phyloP scores from a whole-genome alignment of 2,888 invertebrate genomes.

The Cryptosula pallasiana region DNA sequence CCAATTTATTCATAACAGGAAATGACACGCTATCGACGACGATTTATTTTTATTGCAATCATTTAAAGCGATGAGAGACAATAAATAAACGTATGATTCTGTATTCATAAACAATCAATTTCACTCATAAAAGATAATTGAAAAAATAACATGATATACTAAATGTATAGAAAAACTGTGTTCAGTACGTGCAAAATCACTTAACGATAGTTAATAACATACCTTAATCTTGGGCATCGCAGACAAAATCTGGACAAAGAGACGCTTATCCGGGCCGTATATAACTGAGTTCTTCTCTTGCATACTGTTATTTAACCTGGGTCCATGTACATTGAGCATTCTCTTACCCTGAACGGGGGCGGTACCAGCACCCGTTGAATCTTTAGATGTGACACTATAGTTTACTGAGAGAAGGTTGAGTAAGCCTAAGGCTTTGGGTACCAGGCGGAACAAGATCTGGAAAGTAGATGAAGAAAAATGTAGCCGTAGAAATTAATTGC shows the following conservation, averaged over 20 bases:
- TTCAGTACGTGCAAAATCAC: neutral
- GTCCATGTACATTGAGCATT: slow-evolving; percentile 57
- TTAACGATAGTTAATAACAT: slow-evolving; percentile 28
- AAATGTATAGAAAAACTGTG: neutral
- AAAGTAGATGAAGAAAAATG: no score
- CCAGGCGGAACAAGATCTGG: slow-evolving; percentile 1
- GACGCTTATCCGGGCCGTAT: slow-evolving; percentile 63
- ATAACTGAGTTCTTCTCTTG: slow-evolving; percentile 56
- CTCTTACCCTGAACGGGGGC: slow-evolving; percentile 51
- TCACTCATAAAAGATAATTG: neutral
- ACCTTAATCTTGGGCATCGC: slow-evolving; percentile 78
- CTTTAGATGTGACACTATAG: neutral
- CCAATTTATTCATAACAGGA: no score
- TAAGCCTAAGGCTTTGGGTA: slow-evolving; percentile 12
- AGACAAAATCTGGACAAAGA: slow-evolving; percentile 70
- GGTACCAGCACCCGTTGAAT: neutral
- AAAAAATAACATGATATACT: neutral
- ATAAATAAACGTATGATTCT: neutral
- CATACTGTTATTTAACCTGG: slow-evolving; percentile 58
- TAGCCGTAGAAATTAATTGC: no score
- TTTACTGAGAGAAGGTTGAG: neutral
- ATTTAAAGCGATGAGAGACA: neutral
- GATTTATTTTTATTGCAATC: no score
- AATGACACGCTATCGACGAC: no score
- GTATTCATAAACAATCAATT: neutral